Evolutionary conservation across 2,113 vertebrate species (phyloP).

Genomic region (Acanthochromis polyacanthus): DNA sequence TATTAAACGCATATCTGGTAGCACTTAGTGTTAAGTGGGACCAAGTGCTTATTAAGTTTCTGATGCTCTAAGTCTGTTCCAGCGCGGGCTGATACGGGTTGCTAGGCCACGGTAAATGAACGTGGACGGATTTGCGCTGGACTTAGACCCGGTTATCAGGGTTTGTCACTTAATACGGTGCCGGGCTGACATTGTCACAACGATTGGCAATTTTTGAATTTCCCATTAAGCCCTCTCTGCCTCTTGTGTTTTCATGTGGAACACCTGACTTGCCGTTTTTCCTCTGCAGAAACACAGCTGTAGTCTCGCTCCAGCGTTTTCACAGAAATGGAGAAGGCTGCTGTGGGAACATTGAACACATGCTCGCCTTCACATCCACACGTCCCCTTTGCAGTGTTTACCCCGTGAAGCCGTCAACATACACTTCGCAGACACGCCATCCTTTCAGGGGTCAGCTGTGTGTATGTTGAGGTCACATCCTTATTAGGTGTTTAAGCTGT

Average conservation of each 20-base stretch:
- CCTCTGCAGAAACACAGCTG: slow-evolving; percentile 19
- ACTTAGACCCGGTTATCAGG: slow-evolving; percentile 86
- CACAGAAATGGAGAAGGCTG: slow-evolving; percentile 32
- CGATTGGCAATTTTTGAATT: slow-evolving; percentile 78
- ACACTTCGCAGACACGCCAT: slow-evolving; percentile 24
- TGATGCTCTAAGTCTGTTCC: slow-evolving; percentile 79
- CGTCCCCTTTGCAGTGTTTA: slow-evolving; percentile 41
- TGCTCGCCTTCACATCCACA: slow-evolving; percentile 49
- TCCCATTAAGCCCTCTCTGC: slow-evolving; percentile 66
- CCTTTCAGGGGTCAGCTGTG: slow-evolving; percentile 33
- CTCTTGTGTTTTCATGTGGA: slow-evolving; percentile 75
- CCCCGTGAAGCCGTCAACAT: slow-evolving; percentile 36
- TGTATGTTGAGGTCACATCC: slow-evolving; percentile 37
- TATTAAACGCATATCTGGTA: slow-evolving; percentile 84
- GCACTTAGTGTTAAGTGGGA: slow-evolving; percentile 84
- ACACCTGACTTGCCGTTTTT: slow-evolving; percentile 52
- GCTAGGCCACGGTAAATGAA: slow-evolving; percentile 76
- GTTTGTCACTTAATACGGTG: slow-evolving; percentile 66
- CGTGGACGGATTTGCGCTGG: slow-evolving; percentile 85
- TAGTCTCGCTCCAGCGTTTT: slow-evolving; percentile 20
- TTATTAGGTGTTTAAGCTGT: slow-evolving; percentile 47
- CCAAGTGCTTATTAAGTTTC: slow-evolving; percentile 83
- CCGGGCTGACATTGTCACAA: slow-evolving; percentile 67
- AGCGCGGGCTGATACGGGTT: slow-evolving; percentile 75
- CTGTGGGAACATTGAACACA: background rate